Percentiles rank a stretch among this genome's conserved stretches.
phyloP scores from a whole-genome alignment of 2,797 vertebrate species.

The Mastacembelus armatus region DNA sequence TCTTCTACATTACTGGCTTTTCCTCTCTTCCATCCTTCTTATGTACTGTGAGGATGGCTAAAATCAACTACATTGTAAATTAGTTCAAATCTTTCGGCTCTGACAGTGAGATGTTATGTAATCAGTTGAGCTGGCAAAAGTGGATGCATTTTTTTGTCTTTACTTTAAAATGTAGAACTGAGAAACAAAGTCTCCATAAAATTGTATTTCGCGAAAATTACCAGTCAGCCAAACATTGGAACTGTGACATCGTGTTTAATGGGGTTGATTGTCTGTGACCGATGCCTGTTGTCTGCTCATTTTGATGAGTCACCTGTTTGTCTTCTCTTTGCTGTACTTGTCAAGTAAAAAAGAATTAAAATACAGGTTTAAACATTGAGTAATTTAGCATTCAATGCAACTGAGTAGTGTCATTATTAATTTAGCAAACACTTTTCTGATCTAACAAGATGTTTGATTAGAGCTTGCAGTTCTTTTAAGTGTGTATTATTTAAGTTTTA shows the following conservation, averaged over 20 bases:
- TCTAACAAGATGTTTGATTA: too few species aligned
- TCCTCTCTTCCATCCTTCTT: not conserved
- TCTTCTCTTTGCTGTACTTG: not conserved
- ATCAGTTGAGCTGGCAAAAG: constrained; percentile 12
- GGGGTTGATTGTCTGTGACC: not conserved
- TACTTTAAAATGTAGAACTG: constrained; percentile 17
- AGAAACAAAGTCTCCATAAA: constrained; percentile 13
- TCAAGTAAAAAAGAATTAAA: not conserved
- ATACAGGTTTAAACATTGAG: not conserved
- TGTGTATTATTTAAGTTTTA: too few species aligned
- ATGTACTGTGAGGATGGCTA: constrained; percentile 25
- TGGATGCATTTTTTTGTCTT: constrained; percentile 1
- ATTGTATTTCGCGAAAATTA: constrained; percentile 42
- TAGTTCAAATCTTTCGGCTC: constrained; percentile 31
- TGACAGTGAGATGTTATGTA: constrained; percentile 1
- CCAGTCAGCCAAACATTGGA: constrained; percentile 37
- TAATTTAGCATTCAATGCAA: too few species aligned
- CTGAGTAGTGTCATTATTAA: too few species aligned
- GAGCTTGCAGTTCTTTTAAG: too few species aligned
- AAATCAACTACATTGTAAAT: constrained; percentile 46
- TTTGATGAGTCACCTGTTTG: not conserved
- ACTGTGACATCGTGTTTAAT: constrained; percentile 3
- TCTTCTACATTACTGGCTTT: constrained; percentile 16
- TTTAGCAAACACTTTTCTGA: too few species aligned
- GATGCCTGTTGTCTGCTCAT: not conserved